Conservation (phyloP, 2,888 invertebrate species). For the Melieria crassipennis region DNA sequence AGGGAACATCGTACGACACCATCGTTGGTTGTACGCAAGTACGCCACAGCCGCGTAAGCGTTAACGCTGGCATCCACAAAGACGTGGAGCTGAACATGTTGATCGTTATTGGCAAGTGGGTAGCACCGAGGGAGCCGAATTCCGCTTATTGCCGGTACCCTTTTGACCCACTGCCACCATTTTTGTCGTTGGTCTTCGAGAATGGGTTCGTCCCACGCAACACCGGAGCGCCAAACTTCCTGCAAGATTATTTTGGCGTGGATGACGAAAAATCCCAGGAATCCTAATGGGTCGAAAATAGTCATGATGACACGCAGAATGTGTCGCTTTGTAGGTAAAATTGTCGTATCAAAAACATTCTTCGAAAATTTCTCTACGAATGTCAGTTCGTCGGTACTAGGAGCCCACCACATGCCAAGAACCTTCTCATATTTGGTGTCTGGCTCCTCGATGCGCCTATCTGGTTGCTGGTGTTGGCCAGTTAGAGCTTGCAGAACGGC, state of each 20-base stretch:
- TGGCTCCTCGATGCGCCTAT: constrained; percentile 4
- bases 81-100: background rate
- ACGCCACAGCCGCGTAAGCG: constrained; percentile 13
- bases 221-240: constrained; percentile 28
- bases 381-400: constrained; percentile 36
- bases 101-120: background rate
- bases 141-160: too few relatives aligned
- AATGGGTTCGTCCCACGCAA: constrained; percentile 27
- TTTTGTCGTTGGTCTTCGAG: constrained; percentile 6
- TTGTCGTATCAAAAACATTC: constrained; percentile 10
- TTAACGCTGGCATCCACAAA: constrained; percentile 25
- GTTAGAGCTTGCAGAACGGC: too few relatives aligned
- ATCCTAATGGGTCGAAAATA: constrained; percentile 28
- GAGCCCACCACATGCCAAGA: constrained; percentile 44
- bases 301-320: constrained; percentile 28
- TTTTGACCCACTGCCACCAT: constrained; percentile 21
- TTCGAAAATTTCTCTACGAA: constrained; percentile 30
- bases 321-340: constrained; percentile 32
- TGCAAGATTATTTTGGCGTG: constrained; percentile 33
- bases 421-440: constrained; percentile 36
- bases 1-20: constrained; percentile 5
- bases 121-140: too few relatives aligned
- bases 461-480: background rate
- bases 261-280: constrained; percentile 29
- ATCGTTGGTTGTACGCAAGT: background rate